Evolutionary conservation across 2,113 vertebrate species (phyloP).

Genomic region (Condylura cristata): DNA sequence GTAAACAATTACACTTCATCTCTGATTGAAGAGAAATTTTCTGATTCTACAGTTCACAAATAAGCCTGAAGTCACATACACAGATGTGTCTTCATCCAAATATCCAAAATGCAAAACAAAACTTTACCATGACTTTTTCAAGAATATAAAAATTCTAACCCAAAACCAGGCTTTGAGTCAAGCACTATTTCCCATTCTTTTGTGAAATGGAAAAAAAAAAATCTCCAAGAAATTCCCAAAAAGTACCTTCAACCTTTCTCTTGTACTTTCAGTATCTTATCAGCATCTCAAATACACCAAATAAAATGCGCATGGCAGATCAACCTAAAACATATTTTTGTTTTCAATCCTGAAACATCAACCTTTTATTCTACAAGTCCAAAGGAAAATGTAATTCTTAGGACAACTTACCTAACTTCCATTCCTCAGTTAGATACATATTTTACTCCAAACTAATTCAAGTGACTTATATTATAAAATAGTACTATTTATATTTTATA

Average conservation of each 20-base stretch:
- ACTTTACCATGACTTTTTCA: background rate
- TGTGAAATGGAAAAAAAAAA: background rate
- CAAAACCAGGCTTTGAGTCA: slow-evolving; percentile 38
- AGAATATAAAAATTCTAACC: slow-evolving; percentile 51
- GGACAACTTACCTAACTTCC: slow-evolving; percentile 2
- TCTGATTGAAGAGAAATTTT: slow-evolving; percentile 57
- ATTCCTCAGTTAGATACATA: slow-evolving; percentile 52
- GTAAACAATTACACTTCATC: slow-evolving; percentile 45
- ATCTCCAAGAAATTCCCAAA: background rate
- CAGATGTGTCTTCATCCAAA: slow-evolving; percentile 3
- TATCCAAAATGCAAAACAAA: slow-evolving; percentile 39
- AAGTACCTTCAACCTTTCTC: slow-evolving; percentile 7
- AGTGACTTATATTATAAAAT: slow-evolving; percentile 54
- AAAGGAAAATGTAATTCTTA: slow-evolving; percentile 37
- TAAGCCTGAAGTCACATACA: slow-evolving; percentile 16
- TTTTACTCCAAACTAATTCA: slow-evolving; percentile 74
- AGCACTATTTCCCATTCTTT: background rate
- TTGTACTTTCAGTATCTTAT: background rate
- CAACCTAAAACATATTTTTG: slow-evolving; percentile 24
- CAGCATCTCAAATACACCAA: background rate
- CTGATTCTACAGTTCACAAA: slow-evolving; percentile 37
- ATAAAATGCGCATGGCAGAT: background rate
- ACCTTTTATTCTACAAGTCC: slow-evolving; percentile 30
- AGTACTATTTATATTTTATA: slow-evolving; percentile 54
- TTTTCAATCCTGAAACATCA: slow-evolving; percentile 24